Evolutionary conservation across 2,888 invertebrate species (phyloP), one percentile per base, ranked within the genome.

Genomic region (Spicauda simplicius): DNA sequence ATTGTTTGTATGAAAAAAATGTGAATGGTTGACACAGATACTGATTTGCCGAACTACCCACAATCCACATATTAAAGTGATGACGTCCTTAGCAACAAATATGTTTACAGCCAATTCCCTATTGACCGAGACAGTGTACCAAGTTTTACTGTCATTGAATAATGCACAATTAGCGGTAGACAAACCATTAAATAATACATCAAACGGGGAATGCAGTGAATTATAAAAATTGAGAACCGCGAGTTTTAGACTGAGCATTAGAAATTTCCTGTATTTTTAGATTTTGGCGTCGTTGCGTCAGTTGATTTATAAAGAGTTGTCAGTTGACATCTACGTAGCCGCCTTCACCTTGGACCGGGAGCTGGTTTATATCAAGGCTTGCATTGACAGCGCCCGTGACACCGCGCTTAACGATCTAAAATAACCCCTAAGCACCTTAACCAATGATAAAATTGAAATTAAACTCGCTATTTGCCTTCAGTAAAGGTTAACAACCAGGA

Each of bases 311-410:
- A 86, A 81, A 80, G 73, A 80, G 79, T 81, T 83, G 86, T 86
- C 86, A 83, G 80, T 79, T 85, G 87, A 83, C 82, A 78, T 80
- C 74, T 78, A 78, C 77, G 77, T 75, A 73, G 52, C 87, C 82
- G 88, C 92, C 93, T 91, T 92, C 90, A 91, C 93, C 93, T 92
- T 92, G 90, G 77, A 80, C 72, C 76, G 79, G 70, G 77, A 76
- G 79, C 86, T 91, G 91, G 80, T 82, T 89, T 83, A 82, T 87
- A 85, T 90, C 91, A 87, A 77, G 75, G 81, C 78, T 80, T 80
- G 80, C 85, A 86, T 83, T 83, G 88, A 85, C 88, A 83, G 77
- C 84, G 87, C 81, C 90, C 89, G 82, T 90, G 91, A 91, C 91
- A 88, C 82, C 81, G 75, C 74, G 75, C 76, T 76, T 70, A 71